Percentiles rank a stretch among this genome's conserved stretches.
Conservation (phyloP, 2,797 vertebrate genomes). For the Borostomias antarcticus region DNA sequence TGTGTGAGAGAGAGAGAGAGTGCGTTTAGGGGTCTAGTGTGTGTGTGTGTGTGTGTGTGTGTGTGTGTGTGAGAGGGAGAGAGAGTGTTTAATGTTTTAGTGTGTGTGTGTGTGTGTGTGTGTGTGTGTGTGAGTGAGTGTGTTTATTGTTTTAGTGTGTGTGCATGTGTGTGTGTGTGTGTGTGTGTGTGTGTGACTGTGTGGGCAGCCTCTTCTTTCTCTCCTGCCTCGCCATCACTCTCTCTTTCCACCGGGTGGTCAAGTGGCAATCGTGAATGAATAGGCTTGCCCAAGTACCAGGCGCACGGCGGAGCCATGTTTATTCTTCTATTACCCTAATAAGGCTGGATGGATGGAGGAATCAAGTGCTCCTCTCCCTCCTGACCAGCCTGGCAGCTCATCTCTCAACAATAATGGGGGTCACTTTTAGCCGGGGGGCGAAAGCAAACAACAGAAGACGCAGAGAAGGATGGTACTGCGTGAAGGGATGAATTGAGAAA, state of each 20-base stretch:
- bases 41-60: conserved; percentile 40
- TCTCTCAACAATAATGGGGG: conserved; percentile 36
- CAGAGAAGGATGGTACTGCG: conserved; percentile 30
- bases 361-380: conserved; percentile 34
- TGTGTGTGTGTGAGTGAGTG: conserved; percentile 39
- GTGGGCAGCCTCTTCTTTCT: conserved; percentile 21
- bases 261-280: conserved; percentile 40
- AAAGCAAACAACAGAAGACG: conserved; percentile 39
- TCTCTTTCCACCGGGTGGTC: conserved; percentile 37
- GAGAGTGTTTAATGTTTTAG: conserved; percentile 20
- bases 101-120: conserved; percentile 45
- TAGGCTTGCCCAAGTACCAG: conserved; percentile 36
- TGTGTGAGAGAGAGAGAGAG: too few species aligned
- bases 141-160: conserved; percentile 47
- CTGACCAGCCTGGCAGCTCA: conserved; percentile 27
- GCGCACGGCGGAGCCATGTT: conserved; percentile 31
- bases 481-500: conserved; percentile 36
- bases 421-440: conserved; percentile 32
- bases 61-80: conserved; percentile 45
- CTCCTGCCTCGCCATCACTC: conserved; percentile 13
- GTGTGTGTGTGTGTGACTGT: conserved; percentile 45
- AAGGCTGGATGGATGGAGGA: conserved; percentile 33
- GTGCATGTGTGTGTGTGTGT: conserved; percentile 42
- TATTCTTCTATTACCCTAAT: conserved; percentile 51
- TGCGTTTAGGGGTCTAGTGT: too few species aligned